Evolutionary conservation across 2,888 invertebrate species (phyloP).

Genomic region (Epiblema foenella): DNA sequence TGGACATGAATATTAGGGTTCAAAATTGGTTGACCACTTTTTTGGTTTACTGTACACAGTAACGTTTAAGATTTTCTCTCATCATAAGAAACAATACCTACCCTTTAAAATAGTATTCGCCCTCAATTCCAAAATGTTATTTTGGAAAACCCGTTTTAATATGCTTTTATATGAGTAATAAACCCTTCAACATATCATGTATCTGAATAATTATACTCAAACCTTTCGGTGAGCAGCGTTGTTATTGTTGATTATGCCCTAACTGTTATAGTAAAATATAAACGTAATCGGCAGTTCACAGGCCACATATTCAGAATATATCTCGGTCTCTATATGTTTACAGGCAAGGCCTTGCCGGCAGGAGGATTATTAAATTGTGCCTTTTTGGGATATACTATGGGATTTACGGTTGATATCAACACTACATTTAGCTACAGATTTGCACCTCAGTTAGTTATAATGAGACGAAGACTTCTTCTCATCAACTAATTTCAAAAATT

Average conservation of each 20-base stretch:
- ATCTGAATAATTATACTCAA: slow-evolving; percentile 24
- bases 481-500: too few relatives aligned
- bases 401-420: too few relatives aligned
- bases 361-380: too few relatives aligned
- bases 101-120: neutral
- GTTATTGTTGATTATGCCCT: neutral
- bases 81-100: neutral
- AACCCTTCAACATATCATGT: slow-evolving; percentile 15
- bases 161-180: slow-evolving; percentile 7
- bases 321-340: too few relatives aligned
- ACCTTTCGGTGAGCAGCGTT: slow-evolving; percentile 1
- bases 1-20: too few relatives aligned
- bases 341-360: too few relatives aligned
- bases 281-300: slow-evolving; percentile 6
- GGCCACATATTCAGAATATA: neutral
- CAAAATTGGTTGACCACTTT: too few relatives aligned
- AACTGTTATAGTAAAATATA: neutral
- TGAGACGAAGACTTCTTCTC: too few relatives aligned
- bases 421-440: too few relatives aligned
- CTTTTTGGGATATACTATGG: too few relatives aligned
- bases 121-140: neutral
- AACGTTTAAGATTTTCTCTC: neutral
- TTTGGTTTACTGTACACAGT: too few relatives aligned
- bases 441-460: too few relatives aligned
- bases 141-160: slow-evolving; percentile 7